Conservation (phyloP, 2,888 invertebrate species). For the Cacoxenus indagator region DNA sequence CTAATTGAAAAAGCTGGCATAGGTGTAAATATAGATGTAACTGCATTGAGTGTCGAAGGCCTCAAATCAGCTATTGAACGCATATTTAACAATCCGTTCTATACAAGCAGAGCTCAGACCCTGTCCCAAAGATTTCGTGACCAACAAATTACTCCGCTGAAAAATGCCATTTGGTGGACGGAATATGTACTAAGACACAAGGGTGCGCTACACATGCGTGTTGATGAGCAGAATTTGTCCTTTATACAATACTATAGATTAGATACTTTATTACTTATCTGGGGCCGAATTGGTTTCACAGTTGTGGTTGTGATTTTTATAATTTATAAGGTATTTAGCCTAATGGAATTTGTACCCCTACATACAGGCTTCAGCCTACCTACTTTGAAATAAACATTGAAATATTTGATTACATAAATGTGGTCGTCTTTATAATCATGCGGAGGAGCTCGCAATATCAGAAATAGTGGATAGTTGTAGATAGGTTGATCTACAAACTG, state of each 20-base stretch:
- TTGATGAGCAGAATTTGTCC: slow-evolving; percentile 46
- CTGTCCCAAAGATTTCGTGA: slow-evolving; percentile 45
- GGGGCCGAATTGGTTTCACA: slow-evolving; percentile 31
- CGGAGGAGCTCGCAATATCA: too few species aligned
- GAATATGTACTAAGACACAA: slow-evolving; percentile 60
- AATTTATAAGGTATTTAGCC: not conserved
- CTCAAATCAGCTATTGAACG: slow-evolving; percentile 35
- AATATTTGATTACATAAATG: not conserved
- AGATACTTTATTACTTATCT: slow-evolving; percentile 42
- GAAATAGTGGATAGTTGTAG: too few species aligned
- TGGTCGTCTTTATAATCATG: too few species aligned
- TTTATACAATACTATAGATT: slow-evolving; percentile 53
- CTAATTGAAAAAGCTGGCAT: slow-evolving; percentile 46
- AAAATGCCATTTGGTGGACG: slow-evolving; percentile 62
- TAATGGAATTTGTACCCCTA: not conserved
- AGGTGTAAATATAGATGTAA: slow-evolving; percentile 48
- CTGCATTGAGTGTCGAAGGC: slow-evolving; percentile 35
- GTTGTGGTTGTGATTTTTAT: slow-evolving; percentile 26
- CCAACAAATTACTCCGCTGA: slow-evolving; percentile 52
- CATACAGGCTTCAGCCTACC: not conserved
- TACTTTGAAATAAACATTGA: not conserved
- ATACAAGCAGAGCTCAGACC: slow-evolving; percentile 33
- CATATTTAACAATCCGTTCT: slow-evolving; percentile 40
- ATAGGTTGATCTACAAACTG: too few species aligned
- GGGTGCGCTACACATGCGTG: slow-evolving; percentile 54